A percentile compares a stretch with the other conserved stretches of the same genome.
Evolutionary conservation across 2,797 vertebrate genomes (phyloP).

Genomic region (Lacerta agilis): DNA sequence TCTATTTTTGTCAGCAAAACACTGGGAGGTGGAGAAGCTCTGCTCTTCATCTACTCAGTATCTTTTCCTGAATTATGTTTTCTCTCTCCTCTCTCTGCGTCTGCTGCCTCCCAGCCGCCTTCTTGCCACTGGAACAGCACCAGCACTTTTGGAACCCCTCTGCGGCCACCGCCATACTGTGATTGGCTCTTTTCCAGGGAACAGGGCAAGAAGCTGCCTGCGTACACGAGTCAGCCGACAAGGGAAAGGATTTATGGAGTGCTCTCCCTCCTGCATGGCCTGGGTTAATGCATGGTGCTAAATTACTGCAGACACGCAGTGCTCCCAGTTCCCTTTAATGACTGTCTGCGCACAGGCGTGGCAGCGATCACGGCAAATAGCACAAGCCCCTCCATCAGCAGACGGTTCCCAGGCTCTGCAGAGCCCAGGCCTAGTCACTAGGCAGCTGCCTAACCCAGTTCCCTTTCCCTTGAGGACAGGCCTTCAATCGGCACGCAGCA

Average conservation of each 20-base stretch:
- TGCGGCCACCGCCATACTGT: too few species aligned
- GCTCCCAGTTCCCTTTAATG: conserved; percentile 13
- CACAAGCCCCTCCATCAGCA: background rate
- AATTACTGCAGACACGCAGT: conserved; percentile 15
- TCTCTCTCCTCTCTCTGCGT: background rate
- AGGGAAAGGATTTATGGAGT: conserved; percentile 27
- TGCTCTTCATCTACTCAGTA: background rate
- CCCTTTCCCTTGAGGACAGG: background rate
- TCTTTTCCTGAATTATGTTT: background rate
- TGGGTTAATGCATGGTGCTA: conserved; percentile 24
- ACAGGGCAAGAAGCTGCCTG: conserved; percentile 21
- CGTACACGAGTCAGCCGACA: background rate
- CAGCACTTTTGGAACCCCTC: background rate
- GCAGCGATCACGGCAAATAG: background rate
- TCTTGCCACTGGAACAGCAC: background rate
- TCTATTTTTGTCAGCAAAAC: background rate
- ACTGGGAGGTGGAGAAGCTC: background rate
- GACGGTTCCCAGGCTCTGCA: background rate
- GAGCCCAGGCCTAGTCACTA: background rate
- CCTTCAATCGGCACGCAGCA: background rate
- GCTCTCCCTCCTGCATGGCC: conserved; percentile 25
- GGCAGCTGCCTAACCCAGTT: background rate
- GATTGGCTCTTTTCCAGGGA: conserved; percentile 14
- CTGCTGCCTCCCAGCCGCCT: too few species aligned
- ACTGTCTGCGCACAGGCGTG: background rate